A percentile compares a stretch with the other conserved stretches of the same genome.
Evolutionary conservation across 2,797 vertebrate species (phyloP).

Genomic region (Hippoglossus hippoglossus): DNA sequence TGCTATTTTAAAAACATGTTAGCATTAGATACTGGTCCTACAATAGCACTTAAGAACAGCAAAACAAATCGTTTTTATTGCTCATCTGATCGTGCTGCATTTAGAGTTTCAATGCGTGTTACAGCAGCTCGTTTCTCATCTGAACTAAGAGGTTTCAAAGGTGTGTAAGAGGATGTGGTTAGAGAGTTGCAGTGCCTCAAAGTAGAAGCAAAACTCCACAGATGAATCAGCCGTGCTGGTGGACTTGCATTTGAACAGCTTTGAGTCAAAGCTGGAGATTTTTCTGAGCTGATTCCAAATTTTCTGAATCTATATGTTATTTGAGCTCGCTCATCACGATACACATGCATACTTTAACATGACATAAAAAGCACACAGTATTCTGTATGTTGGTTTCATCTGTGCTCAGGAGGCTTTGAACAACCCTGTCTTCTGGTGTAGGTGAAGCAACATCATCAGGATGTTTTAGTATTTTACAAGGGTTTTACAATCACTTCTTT

Average conservation of each 20-base stretch:
- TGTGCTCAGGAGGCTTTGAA: no score
- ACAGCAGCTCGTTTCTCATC: slow-evolving; percentile 27
- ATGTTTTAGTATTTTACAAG: not conserved
- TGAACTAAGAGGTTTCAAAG: slow-evolving; percentile 34
- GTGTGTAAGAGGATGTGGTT: slow-evolving; percentile 75
- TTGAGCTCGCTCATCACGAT: not conserved
- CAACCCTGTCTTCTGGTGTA: no score
- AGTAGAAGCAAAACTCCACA: slow-evolving; percentile 27
- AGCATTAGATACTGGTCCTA: no score
- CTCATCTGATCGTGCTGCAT: not conserved
- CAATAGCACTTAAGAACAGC: no score
- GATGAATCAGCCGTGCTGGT: not conserved
- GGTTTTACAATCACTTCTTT: not conserved
- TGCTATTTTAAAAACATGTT: no score
- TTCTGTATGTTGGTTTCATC: no score
- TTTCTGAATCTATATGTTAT: slow-evolving; percentile 7
- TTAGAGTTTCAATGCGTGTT: not conserved
- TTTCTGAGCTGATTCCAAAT: not conserved
- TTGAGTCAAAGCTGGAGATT: slow-evolving; percentile 12
- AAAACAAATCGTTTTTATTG: not conserved
- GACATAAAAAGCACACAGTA: no score
- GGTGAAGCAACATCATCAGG: slow-evolving; percentile 6
- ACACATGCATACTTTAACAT: no score
- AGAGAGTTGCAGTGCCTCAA: slow-evolving; percentile 36
- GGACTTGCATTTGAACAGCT: not conserved